These are phyloP conservation scores for Coilia nasus DNA, from an alignment of 2,797 vertebrate species.

Conservation along the genomic window DNA sequence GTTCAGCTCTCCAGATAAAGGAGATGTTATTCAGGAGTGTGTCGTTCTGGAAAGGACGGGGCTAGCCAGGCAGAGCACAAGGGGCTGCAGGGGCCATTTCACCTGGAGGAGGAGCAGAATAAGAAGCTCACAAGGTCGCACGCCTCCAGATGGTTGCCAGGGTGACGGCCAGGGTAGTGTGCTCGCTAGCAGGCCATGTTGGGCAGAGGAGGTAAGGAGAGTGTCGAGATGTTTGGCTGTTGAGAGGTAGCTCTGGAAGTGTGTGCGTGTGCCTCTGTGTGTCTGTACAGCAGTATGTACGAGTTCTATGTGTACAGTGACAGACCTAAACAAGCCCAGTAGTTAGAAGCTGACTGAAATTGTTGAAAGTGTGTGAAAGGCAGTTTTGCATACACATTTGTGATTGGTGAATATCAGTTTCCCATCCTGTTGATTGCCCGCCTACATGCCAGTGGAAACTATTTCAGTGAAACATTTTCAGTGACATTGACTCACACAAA, in stretches of 20 bases:
- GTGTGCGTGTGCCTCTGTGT: neutral
- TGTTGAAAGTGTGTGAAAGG: neutral
- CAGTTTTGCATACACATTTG: neutral
- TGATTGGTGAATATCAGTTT: neutral
- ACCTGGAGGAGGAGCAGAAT: neutral
- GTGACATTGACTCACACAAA: constrained; percentile 22
- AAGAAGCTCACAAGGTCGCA: neutral
- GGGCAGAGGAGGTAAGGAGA: neutral
- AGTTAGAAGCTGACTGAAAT: neutral
- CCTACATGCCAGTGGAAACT: neutral
- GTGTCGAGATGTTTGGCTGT: neutral
- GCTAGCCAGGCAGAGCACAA: too few relatives aligned
- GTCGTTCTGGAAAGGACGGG: too few relatives aligned
- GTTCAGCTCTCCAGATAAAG: too few relatives aligned
- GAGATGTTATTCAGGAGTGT: too few relatives aligned
- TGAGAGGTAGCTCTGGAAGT: too few relatives aligned
- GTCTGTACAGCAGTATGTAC: neutral
- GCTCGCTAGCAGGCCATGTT: neutral
- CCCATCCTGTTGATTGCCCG: neutral
- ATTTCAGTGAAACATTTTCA: neutral
- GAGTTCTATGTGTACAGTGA: neutral
- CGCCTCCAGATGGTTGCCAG: neutral
- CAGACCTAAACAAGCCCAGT: neutral
- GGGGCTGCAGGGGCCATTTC: neutral
- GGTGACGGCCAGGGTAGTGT: neutral